phyloP scores from a whole-genome alignment of 2,113 vertebrate genomes.

The Oplegnathus fasciatus region DNA sequence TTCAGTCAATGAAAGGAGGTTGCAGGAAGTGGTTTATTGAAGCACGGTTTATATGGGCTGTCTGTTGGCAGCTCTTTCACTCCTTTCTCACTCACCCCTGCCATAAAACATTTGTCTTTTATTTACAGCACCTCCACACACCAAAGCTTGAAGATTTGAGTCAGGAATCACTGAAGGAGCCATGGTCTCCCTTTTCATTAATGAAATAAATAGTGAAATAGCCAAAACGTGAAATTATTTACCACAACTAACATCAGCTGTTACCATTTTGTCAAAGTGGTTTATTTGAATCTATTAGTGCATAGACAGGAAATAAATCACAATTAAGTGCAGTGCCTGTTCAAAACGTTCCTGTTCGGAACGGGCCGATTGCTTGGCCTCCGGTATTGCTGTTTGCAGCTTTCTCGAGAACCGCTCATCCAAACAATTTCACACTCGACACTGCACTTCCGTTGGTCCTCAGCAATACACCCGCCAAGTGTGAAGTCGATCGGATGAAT shows the following conservation, averaged over 20 bases:
- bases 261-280: not conserved
- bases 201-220: slow-evolving; percentile 1
- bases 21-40: slow-evolving; percentile 89
- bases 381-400: too few relatives aligned
- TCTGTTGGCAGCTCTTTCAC: slow-evolving; percentile 81
- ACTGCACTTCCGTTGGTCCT: too few relatives aligned
- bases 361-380: too few relatives aligned
- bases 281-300: not conserved
- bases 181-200: not conserved
- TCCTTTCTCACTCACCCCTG: slow-evolving; percentile 62
- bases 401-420: too few relatives aligned
- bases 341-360: too few relatives aligned
- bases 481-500: too few relatives aligned
- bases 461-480: too few relatives aligned
- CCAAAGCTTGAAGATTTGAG: slow-evolving; percentile 8
- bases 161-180: slow-evolving; percentile 3
- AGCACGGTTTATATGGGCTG: slow-evolving; percentile 84
- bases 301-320: not conserved
- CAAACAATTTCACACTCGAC: too few relatives aligned
- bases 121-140: slow-evolving; percentile 56
- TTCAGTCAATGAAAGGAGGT: slow-evolving; percentile 88
- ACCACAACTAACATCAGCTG: not conserved
- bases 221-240: slow-evolving; percentile 8
- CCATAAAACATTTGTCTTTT: slow-evolving; percentile 77
- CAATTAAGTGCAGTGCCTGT: not conserved